Conservation (phyloP, 2,797 vertebrate genomes). For the Coendou prehensilis region DNA sequence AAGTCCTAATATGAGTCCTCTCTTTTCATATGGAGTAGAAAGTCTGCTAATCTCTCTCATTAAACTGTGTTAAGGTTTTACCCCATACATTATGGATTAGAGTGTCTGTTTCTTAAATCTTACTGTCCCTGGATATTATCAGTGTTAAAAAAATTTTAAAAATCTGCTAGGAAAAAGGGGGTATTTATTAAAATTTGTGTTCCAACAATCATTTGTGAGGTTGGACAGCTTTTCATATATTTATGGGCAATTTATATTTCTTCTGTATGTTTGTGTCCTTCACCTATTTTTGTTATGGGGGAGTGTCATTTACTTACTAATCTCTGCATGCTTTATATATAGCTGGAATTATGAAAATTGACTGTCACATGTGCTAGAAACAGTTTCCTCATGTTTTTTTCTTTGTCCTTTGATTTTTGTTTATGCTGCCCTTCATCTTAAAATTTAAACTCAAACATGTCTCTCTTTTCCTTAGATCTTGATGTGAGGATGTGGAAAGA, state of each 20-base stretch:
- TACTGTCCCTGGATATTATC: background rate
- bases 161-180: slow-evolving; percentile 10
- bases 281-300: background rate
- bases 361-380: background rate
- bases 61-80: slow-evolving; percentile 11
- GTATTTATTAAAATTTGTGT: slow-evolving; percentile 1
- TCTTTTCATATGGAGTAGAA: background rate
- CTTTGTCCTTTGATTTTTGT: slow-evolving; percentile 22
- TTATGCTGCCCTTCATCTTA: slow-evolving; percentile 28
- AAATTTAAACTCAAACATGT: background rate
- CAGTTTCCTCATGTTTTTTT: background rate
- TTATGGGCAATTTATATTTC: background rate
- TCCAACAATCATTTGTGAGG: background rate
- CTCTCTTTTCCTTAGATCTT: background rate
- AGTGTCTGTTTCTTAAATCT: background rate
- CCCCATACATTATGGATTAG: background rate
- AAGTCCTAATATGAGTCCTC: background rate
- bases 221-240: background rate
- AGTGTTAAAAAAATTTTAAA: background rate
- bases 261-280: background rate
- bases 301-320: background rate
- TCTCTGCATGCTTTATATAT: background rate
- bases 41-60: background rate
- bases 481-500: background rate
- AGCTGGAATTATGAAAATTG: background rate